Evolutionary conservation across 2,888 invertebrate species (phyloP), one percentile per base, ranked within the genome.

Genomic region (Coelogynopora nodosa): DNA sequence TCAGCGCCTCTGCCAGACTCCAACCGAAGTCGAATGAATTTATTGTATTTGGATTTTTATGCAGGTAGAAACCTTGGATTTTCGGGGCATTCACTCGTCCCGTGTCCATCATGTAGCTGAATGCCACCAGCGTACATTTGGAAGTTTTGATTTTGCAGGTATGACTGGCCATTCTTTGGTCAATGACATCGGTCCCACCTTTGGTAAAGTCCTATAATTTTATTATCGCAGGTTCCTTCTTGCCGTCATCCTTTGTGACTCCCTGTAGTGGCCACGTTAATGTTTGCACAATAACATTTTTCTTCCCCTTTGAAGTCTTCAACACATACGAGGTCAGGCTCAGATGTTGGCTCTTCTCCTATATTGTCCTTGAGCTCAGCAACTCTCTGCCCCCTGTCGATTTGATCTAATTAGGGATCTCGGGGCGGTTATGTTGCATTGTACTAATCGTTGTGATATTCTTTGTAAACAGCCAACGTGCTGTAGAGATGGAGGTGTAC

Each of bases 21-120:
- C 80, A 80, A 5, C n/a, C 80, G 80, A 80, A 80, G 80, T 80
- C 80, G n/a, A 80, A 80, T n/a, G 5, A 80, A n/a, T 80, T n/a
- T 2, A 80, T 27, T 80, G 80, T 26, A 23, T 23, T 80, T 23
- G 80, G 80, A n/a, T 80, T 10, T n/a, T 80, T 80, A n/a, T 80
- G 5, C 80, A 10, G 5, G 28, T 80, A 5, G 5, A 80, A n/a
- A 10, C 26, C 80, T 5, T 80, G 80, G 5, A 80, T n/a, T 23
- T 5, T 80, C 80, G 10, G 2, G 23, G 2, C 2, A 80, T 80
- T 80, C 5, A 80, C 80, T 2, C 80, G n/a, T n/a, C 10, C 23
- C n/a, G 80, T 80, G 28, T 80, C 80, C 80, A 80, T 2, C 23
- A 80, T 80, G 28, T 2, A 80, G 80, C 80, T 80, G 28, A 80